Evolutionary conservation across 2,797 vertebrate species (phyloP).

Genomic region (Cygnus olor): DNA sequence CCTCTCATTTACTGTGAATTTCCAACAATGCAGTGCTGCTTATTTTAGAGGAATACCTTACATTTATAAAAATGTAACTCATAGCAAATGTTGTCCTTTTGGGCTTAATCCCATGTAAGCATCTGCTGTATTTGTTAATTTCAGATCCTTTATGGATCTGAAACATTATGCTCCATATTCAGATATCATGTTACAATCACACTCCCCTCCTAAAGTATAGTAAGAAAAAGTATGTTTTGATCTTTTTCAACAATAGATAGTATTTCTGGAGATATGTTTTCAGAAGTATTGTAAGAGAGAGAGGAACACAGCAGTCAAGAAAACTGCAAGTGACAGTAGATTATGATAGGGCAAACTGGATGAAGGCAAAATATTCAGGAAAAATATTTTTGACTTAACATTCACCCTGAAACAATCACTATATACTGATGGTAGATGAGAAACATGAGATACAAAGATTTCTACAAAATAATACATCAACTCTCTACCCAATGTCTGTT

Average conservation of each 20-base stretch:
- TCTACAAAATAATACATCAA: background rate
- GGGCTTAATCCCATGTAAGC: background rate
- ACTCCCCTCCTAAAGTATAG: background rate
- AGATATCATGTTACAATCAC: background rate
- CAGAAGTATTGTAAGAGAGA: background rate
- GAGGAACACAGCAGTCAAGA: background rate
- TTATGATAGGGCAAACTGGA: background rate
- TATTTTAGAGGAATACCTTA: background rate
- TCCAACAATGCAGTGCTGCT: background rate
- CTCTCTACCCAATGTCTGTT: background rate
- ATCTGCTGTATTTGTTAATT: background rate
- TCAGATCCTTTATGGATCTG: background rate
- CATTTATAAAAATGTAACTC: background rate
- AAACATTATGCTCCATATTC: background rate
- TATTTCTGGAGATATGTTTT: background rate
- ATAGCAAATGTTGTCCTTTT: background rate
- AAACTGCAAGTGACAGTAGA: background rate
- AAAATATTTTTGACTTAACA: conserved; percentile 11
- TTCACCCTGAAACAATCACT: conserved; percentile 36
- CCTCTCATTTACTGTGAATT: background rate
- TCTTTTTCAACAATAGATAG: background rate
- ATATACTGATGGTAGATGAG: conserved; percentile 19
- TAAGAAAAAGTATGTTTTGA: background rate
- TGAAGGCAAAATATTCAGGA: background rate
- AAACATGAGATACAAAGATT: conserved; percentile 19